Conservation (phyloP, 1,140 invertebrate species). For the Drosophila ananassae region DNA sequence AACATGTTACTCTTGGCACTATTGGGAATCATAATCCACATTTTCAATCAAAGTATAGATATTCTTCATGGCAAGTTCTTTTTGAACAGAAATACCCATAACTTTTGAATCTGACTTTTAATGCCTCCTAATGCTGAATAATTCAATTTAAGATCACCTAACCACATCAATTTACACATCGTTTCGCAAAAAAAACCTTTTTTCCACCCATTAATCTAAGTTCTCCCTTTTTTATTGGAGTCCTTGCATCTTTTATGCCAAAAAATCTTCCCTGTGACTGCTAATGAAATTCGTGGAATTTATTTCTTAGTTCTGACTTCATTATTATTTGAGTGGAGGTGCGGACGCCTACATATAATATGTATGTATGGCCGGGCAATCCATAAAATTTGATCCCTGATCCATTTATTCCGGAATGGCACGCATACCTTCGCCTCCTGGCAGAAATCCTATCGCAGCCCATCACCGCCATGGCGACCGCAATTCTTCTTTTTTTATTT, state of each 20-base stretch:
- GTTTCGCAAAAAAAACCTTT: background rate
- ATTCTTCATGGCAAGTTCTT: background rate
- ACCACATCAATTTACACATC: background rate
- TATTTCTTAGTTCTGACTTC: conserved; percentile 41
- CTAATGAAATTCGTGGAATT: conserved; percentile 41
- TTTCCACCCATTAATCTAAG: background rate
- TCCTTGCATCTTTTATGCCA: background rate
- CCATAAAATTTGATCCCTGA: conserved; percentile 53
- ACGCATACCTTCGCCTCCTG: conserved; percentile 21
- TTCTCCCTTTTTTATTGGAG: conserved; percentile 1
- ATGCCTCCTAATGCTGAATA: background rate
- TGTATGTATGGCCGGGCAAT: conserved; percentile 28
- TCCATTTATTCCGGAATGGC: conserved; percentile 34
- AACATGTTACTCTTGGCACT: background rate
- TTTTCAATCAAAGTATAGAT: background rate
- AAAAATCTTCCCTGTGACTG: background rate
- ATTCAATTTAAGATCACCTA: background rate
- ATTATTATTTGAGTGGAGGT: conserved; percentile 25
- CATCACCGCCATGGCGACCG: conserved; percentile 47
- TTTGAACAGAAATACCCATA: background rate
- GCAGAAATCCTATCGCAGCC: conserved; percentile 35
- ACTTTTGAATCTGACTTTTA: background rate
- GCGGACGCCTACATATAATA: conserved; percentile 18
- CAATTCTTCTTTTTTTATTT: conserved; percentile 36
- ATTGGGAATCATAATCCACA: background rate